phyloP scores from a whole-genome alignment of 2,113 vertebrate genomes.

The Neofelis nebulosa region DNA sequence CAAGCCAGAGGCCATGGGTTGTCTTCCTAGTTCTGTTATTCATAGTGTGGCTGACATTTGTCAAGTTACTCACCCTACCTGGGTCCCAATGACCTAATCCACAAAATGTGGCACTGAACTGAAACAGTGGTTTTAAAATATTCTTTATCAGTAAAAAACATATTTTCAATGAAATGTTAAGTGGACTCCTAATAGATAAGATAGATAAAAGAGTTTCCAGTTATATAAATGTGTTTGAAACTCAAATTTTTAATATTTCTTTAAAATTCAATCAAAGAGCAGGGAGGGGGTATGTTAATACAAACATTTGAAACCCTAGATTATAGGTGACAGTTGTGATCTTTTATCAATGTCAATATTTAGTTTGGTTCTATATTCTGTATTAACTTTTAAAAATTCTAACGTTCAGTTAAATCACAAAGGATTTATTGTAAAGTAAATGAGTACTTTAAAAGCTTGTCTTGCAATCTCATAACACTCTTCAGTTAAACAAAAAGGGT shows the following conservation, averaged over 20 bases:
- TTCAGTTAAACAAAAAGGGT: not conserved
- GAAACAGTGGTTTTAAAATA: not conserved
- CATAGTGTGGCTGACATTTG: not conserved
- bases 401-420: not conserved
- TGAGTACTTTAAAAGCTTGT: not conserved
- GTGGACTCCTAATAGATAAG: not conserved
- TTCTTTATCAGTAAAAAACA: not conserved
- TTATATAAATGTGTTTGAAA: not conserved
- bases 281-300: not conserved
- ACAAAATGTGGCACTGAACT: not conserved
- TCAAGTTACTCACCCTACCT: not conserved
- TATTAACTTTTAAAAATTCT: slow-evolving; percentile 21
- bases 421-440: not conserved
- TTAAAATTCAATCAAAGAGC: not conserved
- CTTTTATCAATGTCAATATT: not conserved
- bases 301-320: not conserved
- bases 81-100: not conserved
- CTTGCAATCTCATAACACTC: not conserved
- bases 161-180: slow-evolving; percentile 10
- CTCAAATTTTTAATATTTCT: not conserved
- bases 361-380: not conserved
- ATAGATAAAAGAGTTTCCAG: not conserved
- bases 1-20: not conserved
- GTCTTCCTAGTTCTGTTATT: not conserved
- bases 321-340: not conserved